These are phyloP conservation scores for Centropristis striata DNA, from an alignment of 2,113 vertebrate species.

Conservation along the genomic window DNA sequence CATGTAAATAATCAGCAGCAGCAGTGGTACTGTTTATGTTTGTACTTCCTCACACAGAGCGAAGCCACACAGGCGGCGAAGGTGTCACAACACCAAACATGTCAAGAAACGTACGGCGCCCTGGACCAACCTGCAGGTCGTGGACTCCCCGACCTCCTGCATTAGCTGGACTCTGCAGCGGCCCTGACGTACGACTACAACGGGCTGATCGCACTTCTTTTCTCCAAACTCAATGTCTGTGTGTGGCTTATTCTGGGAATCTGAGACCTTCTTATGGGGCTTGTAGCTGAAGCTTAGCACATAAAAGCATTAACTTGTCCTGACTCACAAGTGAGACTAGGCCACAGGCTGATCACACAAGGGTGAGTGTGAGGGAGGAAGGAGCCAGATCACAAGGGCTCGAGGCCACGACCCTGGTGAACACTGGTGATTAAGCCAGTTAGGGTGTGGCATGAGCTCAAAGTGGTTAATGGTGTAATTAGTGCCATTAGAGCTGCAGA, in stretches of 20 bases:
- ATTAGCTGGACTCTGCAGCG: conserved; percentile 15
- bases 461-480: conserved; percentile 84
- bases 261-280: conserved; percentile 36
- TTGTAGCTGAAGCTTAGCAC: conserved; percentile 34
- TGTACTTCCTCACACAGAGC: neutral
- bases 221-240: conserved; percentile 19
- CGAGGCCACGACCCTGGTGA: conserved; percentile 50
- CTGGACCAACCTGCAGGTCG: conserved; percentile 2
- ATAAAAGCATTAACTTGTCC: conserved; percentile 63
- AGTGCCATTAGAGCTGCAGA: conserved; percentile 73
- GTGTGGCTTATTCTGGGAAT: conserved; percentile 28
- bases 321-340: conserved; percentile 52
- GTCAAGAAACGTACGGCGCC: conserved; percentile 17
- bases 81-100: conserved; percentile 12
- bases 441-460: conserved; percentile 63
- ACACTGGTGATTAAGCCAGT: conserved; percentile 76
- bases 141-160: conserved; percentile 23
- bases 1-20: conserved; percentile 22
- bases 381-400: conserved; percentile 37
- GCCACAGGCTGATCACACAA: conserved; percentile 44
- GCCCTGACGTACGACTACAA: neutral
- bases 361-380: conserved; percentile 15
- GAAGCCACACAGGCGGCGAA: neutral
- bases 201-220: neutral
- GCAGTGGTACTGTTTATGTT: neutral